phyloP scores from a whole-genome alignment of 2,888 invertebrate genomes.

The Myathropa florea region DNA sequence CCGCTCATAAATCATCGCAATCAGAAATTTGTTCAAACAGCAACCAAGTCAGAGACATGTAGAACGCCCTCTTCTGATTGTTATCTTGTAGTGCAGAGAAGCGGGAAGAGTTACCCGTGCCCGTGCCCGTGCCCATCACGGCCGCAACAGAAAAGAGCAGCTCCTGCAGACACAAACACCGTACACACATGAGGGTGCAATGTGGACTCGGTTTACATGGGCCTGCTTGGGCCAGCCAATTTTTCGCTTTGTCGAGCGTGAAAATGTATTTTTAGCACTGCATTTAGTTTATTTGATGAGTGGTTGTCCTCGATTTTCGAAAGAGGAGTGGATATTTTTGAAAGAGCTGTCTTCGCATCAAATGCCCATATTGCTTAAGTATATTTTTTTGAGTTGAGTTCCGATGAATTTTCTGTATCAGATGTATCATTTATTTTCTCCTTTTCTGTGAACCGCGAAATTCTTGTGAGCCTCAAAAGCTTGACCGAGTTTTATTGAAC shows the following conservation, averaged over 20 bases:
- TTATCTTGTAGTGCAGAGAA: slow-evolving; percentile 29
- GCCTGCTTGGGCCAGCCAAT: slow-evolving; percentile 23
- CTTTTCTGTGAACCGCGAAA: not conserved
- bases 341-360: not conserved
- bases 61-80: slow-evolving; percentile 61
- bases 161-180: not conserved
- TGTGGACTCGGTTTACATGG: not conserved
- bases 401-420: not conserved
- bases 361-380: not conserved
- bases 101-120: not conserved
- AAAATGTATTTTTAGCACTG: slow-evolving; percentile 35
- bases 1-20: slow-evolving; percentile 64
- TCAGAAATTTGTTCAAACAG: slow-evolving; percentile 51
- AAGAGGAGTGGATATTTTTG: not conserved
- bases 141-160: not conserved
- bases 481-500: no score
- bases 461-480: not conserved
- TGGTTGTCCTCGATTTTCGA: not conserved
- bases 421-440: no score
- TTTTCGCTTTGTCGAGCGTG: slow-evolving; percentile 61
- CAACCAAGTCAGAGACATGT: slow-evolving; percentile 45
- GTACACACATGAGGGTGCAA: not conserved
- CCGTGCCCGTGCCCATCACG: not conserved
- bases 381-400: not conserved
- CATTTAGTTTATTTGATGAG: not conserved